Base-by-base conservation (phyloP, 2,888 invertebrate genomes). In the Dryadula phaetusa region DNA sequence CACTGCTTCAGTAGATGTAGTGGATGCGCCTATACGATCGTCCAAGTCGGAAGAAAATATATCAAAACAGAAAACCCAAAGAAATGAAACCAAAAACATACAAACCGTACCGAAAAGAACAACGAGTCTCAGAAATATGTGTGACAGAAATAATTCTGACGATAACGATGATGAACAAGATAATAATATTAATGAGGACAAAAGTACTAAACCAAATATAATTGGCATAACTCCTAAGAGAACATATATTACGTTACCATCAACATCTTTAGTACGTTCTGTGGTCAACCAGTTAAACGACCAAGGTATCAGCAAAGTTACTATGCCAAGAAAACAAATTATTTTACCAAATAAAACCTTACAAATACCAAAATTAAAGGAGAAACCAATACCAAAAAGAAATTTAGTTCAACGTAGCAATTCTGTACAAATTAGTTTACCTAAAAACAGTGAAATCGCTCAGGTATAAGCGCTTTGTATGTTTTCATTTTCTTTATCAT, bases 301-400 rank as follows among this genome's bases (percentile, higher is more conserved):
- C 63, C 84, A 86, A 77, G 84, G 85, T 22, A 84, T 90, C 62
- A 90, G 88, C 70, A 88, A 84, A 82, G 82, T 86, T 66, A 86
- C 85, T 49, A 76, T 90, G 64, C 90, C 90, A 77, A 88, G 86
- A 75, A 90, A 90, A 62, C 90, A 88, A 82, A 84, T 88, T 40
- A 93, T 93, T 69, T 69, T 87, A 47, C 92, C 93, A 77, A 90
- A 88, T 78, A 91, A 87, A 77, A 88, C 89, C 0, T 81, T 93
- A 75, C 93, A 93, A 84, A 93, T 93, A 87, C 93, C 93, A 82
- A 93, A 93, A 78, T 72, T 93, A 60, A 76, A 82, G 40, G 92
- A 93, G 73, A 92, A 90, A 75, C 93, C 93, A 1, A 83, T 93
- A 76, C 93, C 93, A 83, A 93, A 92, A 84, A 86, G 84, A 75